Evolutionary conservation across 64 coral and sea anemone genomes (phyloP).

Genomic region (Actinia tenebrosa): DNA sequence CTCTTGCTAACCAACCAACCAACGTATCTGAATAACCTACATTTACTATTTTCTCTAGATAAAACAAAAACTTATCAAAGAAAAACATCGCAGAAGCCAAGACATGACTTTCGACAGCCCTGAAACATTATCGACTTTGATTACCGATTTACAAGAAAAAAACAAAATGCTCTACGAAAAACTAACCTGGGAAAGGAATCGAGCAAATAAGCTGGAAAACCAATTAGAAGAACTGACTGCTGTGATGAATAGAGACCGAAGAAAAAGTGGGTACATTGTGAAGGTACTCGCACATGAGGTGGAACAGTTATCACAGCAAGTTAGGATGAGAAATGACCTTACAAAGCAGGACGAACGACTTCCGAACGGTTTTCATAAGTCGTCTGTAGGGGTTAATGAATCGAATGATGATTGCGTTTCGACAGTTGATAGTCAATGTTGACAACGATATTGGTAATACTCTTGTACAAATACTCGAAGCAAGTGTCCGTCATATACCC

Average conservation of each 20-base stretch:
- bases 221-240: conserved; percentile 39
- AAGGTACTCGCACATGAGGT: conserved; percentile 47
- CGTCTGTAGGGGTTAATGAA: not conserved
- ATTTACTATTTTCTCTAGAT: not conserved
- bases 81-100: conserved; percentile 30
- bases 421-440: not conserved
- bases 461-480: too few relatives aligned
- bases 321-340: conserved; percentile 10
- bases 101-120: not conserved
- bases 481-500: too few relatives aligned
- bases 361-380: conserved; percentile 17
- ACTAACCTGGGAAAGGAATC: conserved; percentile 32
- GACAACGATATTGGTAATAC: too few relatives aligned
- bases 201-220: conserved; percentile 31
- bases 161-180: conserved; percentile 17
- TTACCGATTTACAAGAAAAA: conserved; percentile 16
- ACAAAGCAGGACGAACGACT: not conserved
- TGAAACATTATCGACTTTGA: not conserved
- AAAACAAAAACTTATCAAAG: conserved; percentile 30
- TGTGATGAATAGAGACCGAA: conserved; percentile 35
- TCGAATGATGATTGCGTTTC: not conserved
- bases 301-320: conserved; percentile 53
- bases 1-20: too few relatives aligned
- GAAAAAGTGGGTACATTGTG: conserved; percentile 36
- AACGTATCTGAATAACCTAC: not conserved